Percentiles rank a stretch among this genome's conserved stretches.
phyloP scores from a whole-genome alignment of 2,888 invertebrate genomes.

The Sturmia bella region DNA sequence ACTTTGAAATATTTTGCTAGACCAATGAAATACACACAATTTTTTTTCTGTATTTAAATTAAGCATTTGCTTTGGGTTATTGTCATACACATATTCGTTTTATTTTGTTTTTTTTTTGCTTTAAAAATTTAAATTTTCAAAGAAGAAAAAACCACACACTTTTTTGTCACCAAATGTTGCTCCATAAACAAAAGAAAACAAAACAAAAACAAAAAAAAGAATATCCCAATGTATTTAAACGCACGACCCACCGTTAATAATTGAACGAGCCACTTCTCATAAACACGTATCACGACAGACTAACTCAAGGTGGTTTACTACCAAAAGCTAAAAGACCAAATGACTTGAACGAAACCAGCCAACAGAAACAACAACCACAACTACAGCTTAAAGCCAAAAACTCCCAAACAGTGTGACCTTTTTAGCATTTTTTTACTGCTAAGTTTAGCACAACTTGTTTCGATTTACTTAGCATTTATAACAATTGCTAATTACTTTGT shows the following conservation, averaged over 20 bases:
- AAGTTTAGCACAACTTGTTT: too few species aligned
- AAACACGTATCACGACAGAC: conserved; percentile 69
- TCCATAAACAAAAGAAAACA: conserved; percentile 9
- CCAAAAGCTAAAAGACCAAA: conserved; percentile 63
- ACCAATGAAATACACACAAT: background rate
- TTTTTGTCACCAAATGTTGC: conserved; percentile 52
- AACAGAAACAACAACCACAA: conserved; percentile 44
- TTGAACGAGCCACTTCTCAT: conserved; percentile 56
- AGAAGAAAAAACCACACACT: background rate
- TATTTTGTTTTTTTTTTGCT: conserved; percentile 18
- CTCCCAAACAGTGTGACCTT: too few species aligned
- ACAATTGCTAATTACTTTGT: too few species aligned
- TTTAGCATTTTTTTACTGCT: too few species aligned
- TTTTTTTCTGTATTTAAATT: background rate
- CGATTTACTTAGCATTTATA: too few species aligned
- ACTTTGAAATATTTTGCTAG: background rate
- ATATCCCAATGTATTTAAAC: background rate
- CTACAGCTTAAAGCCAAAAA: conserved; percentile 28
- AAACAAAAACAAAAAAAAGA: conserved; percentile 3
- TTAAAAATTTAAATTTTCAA: background rate
- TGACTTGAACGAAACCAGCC: conserved; percentile 55
- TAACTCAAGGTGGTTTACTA: conserved; percentile 70
- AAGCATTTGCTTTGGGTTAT: conserved; percentile 1
- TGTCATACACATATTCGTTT: background rate
- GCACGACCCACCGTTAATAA: conserved; percentile 48